Percentiles rank a stretch among this genome's conserved stretches.
Conservation (phyloP, 2,797 vertebrate species). For the Microcaecilia unicolor region DNA sequence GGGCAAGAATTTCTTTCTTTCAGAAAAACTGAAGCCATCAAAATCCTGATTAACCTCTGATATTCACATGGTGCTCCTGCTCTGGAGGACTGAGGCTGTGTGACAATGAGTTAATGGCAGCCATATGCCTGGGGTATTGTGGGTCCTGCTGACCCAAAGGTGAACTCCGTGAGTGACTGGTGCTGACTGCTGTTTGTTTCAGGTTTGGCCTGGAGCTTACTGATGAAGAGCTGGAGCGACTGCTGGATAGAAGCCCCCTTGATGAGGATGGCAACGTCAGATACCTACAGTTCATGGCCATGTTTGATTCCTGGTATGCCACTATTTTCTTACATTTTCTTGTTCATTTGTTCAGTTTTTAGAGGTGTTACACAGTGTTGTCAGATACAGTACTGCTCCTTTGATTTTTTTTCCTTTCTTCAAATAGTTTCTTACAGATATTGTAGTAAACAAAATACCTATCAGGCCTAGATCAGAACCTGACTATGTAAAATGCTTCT, state of each 20-base stretch:
- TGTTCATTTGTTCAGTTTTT: conserved; percentile 26
- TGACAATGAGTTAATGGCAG: conserved; percentile 86
- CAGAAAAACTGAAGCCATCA: conserved; percentile 69
- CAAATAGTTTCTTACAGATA: too few species aligned
- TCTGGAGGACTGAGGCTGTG: conserved; percentile 54
- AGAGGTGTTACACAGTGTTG: too few species aligned
- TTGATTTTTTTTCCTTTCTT: conserved; percentile 4
- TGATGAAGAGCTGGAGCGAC: conserved; percentile 78
- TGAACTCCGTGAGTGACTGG: conserved; percentile 57
- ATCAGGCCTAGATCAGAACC: too few species aligned
- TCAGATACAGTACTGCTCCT: conserved; percentile 3
- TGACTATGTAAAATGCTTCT: too few species aligned
- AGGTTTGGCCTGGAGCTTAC: conserved; percentile 69
- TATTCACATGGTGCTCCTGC: conserved; percentile 68
- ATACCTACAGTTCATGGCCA: conserved; percentile 36
- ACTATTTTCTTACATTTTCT: conserved; percentile 10
- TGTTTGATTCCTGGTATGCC: conserved; percentile 41
- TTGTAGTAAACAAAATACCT: too few species aligned
- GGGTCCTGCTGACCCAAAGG: conserved; percentile 56
- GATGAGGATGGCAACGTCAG: conserved; percentile 67
- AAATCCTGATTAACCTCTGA: conserved; percentile 88
- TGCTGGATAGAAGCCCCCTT: conserved; percentile 65
- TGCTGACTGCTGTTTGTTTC: conserved; percentile 53
- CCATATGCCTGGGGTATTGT: conserved; percentile 79
- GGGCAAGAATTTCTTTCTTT: conserved; percentile 75